Conservation (phyloP, 92 coral and sea anemone species). For the Hydrozoanthus gracilis region DNA sequence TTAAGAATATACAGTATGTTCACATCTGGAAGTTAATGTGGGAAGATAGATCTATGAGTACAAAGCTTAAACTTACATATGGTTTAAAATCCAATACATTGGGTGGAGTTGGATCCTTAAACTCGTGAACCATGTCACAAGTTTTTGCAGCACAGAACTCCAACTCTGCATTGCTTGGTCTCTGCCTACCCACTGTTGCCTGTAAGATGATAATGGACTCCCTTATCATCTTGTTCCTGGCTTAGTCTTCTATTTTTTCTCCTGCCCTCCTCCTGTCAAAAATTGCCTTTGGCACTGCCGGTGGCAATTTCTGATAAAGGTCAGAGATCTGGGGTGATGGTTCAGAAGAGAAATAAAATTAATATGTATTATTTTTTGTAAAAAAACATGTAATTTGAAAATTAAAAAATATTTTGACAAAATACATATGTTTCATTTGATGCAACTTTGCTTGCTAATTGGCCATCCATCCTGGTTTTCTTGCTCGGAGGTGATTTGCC, state of each 20-base stretch:
- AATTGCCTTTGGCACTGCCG: slow-evolving; percentile 15
- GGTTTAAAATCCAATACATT: slow-evolving; percentile 20
- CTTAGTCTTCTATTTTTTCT: neutral
- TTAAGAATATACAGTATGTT: slow-evolving; percentile 17
- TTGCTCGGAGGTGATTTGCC: slow-evolving; percentile 10
- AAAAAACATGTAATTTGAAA: slow-evolving; percentile 15
- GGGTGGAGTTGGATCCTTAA: slow-evolving; percentile 19
- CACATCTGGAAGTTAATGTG: slow-evolving; percentile 15
- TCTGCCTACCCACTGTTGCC: slow-evolving; percentile 2
- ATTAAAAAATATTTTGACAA: slow-evolving; percentile 11
- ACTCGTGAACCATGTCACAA: neutral
- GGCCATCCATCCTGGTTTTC: slow-evolving; percentile 19
- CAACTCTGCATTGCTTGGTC: slow-evolving; percentile 10
- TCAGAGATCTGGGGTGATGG: slow-evolving; percentile 14
- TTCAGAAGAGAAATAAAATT: slow-evolving; percentile 14
- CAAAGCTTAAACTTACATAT: slow-evolving; percentile 8
- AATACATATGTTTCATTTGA: slow-evolving; percentile 12
- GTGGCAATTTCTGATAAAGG: slow-evolving; percentile 24
- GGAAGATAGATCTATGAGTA: slow-evolving; percentile 1
- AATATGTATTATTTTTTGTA: neutral
- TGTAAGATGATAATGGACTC: slow-evolving; percentile 7
- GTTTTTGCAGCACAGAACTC: slow-evolving; percentile 14
- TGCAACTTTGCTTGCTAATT: neutral
- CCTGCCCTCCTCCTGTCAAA: slow-evolving; percentile 20
- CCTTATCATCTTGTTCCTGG: slow-evolving; percentile 6